Evolutionary conservation across 2,888 invertebrate genomes (phyloP).

Genomic region (Drosophila demipolita): DNA sequence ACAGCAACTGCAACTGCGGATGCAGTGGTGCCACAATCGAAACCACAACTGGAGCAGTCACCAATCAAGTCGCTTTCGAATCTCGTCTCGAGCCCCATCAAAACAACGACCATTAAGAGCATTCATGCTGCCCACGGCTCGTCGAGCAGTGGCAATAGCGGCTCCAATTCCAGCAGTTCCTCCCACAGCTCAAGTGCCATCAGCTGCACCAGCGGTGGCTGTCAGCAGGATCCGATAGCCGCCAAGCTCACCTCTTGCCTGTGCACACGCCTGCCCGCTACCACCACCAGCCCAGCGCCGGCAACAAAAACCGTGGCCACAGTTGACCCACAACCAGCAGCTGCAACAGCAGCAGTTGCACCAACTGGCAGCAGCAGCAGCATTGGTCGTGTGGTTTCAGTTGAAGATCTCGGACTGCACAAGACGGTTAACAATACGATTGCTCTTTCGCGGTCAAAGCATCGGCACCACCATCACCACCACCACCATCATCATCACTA

Average conservation of each 20-base stretch:
- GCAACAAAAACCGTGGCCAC: slow-evolving; percentile 2
- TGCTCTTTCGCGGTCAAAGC: slow-evolving; percentile 72
- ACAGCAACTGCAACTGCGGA: slow-evolving; percentile 1
- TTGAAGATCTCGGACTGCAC: slow-evolving; percentile 59
- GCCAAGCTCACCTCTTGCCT: slow-evolving; percentile 85
- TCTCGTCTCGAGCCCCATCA: slow-evolving; percentile 87
- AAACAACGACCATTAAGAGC: slow-evolving; percentile 83
- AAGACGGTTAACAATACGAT: slow-evolving; percentile 84
- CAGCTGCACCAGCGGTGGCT: slow-evolving; percentile 53
- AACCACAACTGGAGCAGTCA: slow-evolving; percentile 85
- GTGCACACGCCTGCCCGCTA: slow-evolving; percentile 81
- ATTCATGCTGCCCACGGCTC: slow-evolving; percentile 64
- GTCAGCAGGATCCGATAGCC: slow-evolving; percentile 84
- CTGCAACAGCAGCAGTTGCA: neutral
- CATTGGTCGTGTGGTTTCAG: too few species aligned
- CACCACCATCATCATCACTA: slow-evolving; percentile 84
- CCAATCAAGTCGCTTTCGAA: slow-evolving; percentile 88
- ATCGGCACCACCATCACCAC: slow-evolving; percentile 82
- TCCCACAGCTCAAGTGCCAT: slow-evolving; percentile 24
- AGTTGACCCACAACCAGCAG: slow-evolving; percentile 12
- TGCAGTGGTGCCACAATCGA: slow-evolving; percentile 6
- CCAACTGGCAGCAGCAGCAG: neutral
- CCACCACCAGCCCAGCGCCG: slow-evolving; percentile 6
- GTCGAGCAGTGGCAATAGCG: slow-evolving; percentile 1
- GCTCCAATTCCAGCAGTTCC: slow-evolving; percentile 11